Evolutionary conservation across 2,797 vertebrate genomes (phyloP), one percentile per base, ranked within the genome.

Genomic region (Eidolon dupreanum): DNA sequence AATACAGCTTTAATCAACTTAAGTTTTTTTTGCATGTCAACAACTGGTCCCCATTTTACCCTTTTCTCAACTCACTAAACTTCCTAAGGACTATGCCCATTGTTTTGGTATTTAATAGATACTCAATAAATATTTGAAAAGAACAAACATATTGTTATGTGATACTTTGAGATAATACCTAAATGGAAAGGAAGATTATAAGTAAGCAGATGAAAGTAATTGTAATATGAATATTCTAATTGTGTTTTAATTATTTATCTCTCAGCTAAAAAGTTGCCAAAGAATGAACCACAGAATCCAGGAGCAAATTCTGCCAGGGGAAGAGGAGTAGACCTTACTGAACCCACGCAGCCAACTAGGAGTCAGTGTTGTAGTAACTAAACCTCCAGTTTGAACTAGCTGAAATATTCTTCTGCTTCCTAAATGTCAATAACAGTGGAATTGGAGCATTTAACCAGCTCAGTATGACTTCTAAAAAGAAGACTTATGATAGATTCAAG

Each of bases 351-450:
- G 98, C 99, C 99, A 98, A 98, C 99, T 98, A 99, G 99, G 99
- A 99, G 99, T 96, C 98, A 99, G 98, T 99, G 99, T 98, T 99
- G 99, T 99, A 99, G 99, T 99, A 99, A 99, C 99, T 99, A 99
- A 99, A 97, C 79, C 95, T 97, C 97, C 98, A 93, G 91, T 97
- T 97, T 94, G 97, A 98, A 98, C 98, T 97, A 97, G 98, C 98
- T 98, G 98, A 97, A 98, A 98, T 98, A 98, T 97, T 98, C 97
- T 98, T 98, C 98, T 98, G 98, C 98, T 98, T 98, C 98, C 98
- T 99, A 98, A 98, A 98, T 98, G 98, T 99, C 98, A 98, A 98
- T 98, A 99, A 99, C 99, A 98, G 98, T 98, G 98, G 99, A 98
- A 99, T 99, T 98, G 99, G 99, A 99, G 99, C 99, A 98, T 99